These are phyloP conservation scores for Pecten maximus DNA, from an alignment of 2,888 invertebrate species.

Conservation along the genomic window DNA sequence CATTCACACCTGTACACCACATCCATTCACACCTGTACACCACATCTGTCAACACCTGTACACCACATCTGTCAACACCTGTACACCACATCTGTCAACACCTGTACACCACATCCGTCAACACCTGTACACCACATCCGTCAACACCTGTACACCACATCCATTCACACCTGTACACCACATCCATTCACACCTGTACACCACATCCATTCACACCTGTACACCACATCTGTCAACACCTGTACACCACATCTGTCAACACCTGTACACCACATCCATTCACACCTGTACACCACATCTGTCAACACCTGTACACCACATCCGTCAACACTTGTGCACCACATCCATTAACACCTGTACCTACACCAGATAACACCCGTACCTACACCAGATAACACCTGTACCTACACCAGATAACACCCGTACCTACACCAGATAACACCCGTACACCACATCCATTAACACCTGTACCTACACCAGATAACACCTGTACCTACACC, in stretches of 20 bases:
- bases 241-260: not conserved
- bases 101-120: not conserved
- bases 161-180: not conserved
- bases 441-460: not conserved
- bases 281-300: not conserved
- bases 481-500: constrained; percentile 5
- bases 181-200: not conserved
- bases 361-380: not conserved
- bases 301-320: not conserved
- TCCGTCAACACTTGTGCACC: not conserved
- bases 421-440: not conserved
- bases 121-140: not conserved
- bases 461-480: not conserved
- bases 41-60: not conserved
- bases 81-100: not conserved
- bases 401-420: not conserved
- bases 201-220: not conserved
- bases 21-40: too few species aligned
- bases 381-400: not conserved
- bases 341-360: not conserved
- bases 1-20: not conserved
- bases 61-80: not conserved
- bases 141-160: not conserved
- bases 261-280: not conserved
- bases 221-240: too few species aligned